Evolutionary conservation across 1,140 invertebrate genomes (phyloP).

Genomic region (Aphis gossypii): DNA sequence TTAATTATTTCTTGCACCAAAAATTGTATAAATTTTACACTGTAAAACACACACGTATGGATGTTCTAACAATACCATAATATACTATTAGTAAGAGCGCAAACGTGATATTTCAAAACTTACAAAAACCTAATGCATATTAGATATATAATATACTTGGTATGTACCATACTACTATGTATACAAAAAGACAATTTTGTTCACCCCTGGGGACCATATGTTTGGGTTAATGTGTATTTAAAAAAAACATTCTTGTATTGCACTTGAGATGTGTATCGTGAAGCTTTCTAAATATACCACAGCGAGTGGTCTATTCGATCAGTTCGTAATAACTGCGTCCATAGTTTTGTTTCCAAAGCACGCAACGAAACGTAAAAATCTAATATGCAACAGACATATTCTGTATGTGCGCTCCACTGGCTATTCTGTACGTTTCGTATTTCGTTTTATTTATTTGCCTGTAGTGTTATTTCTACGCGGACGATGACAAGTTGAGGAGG

Average conservation of each 20-base stretch:
- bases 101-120: neutral
- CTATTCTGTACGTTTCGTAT: neutral
- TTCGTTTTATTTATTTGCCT: neutral
- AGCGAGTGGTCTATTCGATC: neutral
- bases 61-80: neutral
- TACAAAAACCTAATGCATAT: neutral
- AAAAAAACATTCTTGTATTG: neutral
- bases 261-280: conserved; percentile 27
- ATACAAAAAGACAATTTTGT: neutral
- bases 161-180: neutral
- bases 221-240: conserved; percentile 10
- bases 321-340: conserved; percentile 14
- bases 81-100: neutral
- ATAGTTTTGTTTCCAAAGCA: neutral
- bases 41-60: neutral
- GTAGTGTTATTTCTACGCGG: neutral
- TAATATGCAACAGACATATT: conserved; percentile 9
- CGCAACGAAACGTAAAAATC: neutral
- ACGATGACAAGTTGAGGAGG: neutral
- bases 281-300: conserved; percentile 42
- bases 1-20: neutral
- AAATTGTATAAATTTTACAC: neutral
- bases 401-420: neutral
- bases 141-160: neutral
- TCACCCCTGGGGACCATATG: neutral